Evolutionary conservation across 1,140 invertebrate species (phyloP), one percentile per base, ranked within the genome.

Genomic region (Lethrus apterus): DNA sequence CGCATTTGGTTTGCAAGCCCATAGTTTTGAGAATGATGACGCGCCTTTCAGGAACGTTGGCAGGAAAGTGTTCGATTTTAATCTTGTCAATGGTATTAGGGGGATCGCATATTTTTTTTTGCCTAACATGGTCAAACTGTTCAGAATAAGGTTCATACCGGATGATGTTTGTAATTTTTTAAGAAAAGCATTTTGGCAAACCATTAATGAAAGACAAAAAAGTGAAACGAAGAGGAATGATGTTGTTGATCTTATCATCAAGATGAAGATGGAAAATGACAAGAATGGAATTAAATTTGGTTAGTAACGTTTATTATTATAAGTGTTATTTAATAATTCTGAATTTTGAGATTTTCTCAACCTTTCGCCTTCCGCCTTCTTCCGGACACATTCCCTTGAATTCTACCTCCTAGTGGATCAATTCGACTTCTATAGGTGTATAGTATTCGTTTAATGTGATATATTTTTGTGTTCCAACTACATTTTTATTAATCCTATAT

Each of bases 241-340:
- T 52, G 72, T 79, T 9, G 66, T 78, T 1, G 75, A 79, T 55
- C 56, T 77, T 23, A 36, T 80, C 13, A 66, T 79, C 18, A 70
- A 74, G 19, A 60, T 75, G 36, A 73, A 70, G 50, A 67, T 62
- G 7, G 40, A 47, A 14, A 48, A 29, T 1, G 38, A 21, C 24
- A 36, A 44, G 4, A 21, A 51, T 30, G 18, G 18, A 11, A 38
- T 46, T 9, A 41, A 45, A 44, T 48, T 51, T 30, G 45, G 48
- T 48, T 40, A 41, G 26, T 43, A 32, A 18, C 20, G 18, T 29
- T 23, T 21, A 3, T 7, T 14, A 13, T 3, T 33, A 33, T 13
- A 19, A n/a, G n/a, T n/a, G n/a, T n/a, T n/a, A n/a, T n/a, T n/a
- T n/a, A n/a, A n/a, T n/a, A n/a, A n/a, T n/a, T n/a, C n/a, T n/a